phyloP scores from a whole-genome alignment of 2,888 invertebrate genomes.

The Drosophila neoperkinsi region DNA sequence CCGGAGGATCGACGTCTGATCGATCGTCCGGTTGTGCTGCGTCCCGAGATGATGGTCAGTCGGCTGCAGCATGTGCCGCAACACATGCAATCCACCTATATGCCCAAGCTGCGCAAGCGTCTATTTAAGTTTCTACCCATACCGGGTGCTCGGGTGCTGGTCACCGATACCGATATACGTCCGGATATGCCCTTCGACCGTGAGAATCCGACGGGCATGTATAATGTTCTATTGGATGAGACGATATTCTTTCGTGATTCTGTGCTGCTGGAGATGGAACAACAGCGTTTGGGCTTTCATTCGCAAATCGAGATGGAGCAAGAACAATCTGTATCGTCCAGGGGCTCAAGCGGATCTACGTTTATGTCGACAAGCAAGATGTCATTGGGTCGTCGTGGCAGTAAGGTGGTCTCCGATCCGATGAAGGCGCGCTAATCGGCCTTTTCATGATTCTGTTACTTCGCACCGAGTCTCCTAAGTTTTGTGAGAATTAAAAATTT shows the following conservation, averaged over 20 bases:
- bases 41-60: slow-evolving; percentile 44
- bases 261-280: slow-evolving; percentile 41
- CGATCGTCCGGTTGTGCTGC: slow-evolving; percentile 63
- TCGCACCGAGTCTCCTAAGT: neutral
- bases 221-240: slow-evolving; percentile 51
- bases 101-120: slow-evolving; percentile 73
- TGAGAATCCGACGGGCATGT: slow-evolving; percentile 60
- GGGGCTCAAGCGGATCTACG: neutral
- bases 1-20: slow-evolving; percentile 67
- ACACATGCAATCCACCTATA: slow-evolving; percentile 61
- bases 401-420: neutral
- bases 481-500: slow-evolving; percentile 19
- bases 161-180: slow-evolving; percentile 69
- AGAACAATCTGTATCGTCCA: neutral
- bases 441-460: neutral
- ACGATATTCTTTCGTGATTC: slow-evolving; percentile 46
- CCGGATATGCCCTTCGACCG: slow-evolving; percentile 59
- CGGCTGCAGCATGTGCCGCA: slow-evolving; percentile 64
- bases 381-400: neutral
- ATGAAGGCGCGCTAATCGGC: neutral
- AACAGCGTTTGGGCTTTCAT: neutral
- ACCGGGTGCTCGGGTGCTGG: slow-evolving; percentile 75
- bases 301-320: accelerated
- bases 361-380: slow-evolving; percentile 1
- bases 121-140: slow-evolving; percentile 81